Evolutionary conservation across 2,888 invertebrate species (phyloP), one percentile per base, ranked within the genome.

Genomic region (Lasioglossum vierecki): DNA sequence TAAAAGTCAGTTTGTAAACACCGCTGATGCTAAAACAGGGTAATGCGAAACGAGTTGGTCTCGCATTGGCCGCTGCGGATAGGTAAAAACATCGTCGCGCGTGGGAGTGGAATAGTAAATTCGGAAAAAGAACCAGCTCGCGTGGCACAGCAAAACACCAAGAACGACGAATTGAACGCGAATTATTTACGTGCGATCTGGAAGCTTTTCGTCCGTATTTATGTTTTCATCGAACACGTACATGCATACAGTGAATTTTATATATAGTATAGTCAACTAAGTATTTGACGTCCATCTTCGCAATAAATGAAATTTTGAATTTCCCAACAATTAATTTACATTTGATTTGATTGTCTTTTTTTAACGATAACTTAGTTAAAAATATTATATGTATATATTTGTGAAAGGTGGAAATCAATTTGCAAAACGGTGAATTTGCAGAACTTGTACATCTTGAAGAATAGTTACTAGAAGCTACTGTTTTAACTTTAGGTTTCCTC

Each of bases 31-130:
- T 15, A 6, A 66, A 71, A 57, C 26, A 63, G 35, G 13, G 68
- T 35, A 26, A 68, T 15, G 60, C 9, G 63, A 80, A 72, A 44
- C 63, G 49, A 13, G 15, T 46, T 66, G 4, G 35, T 68, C 70
- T 77, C 75, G 30, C 11, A 63, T 63, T 53, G 35, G 18, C 18
- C 30, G 30, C 30, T 15, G 13, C 30, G 71, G 75, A 74, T 87
- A 53, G 46, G 76, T 68, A 41, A 72, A 80, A 80, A 87, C 82
- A 76, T 57, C 60, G 26, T 35, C 44, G 26, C 22, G 79, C 79
- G 81, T 86, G 63, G 76, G 73, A 76, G 88, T 76, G 72, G 11
- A 75, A 83, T 63, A 53, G 82, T 49, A 66, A 76, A 76, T 46
- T 60, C 79, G 53, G 81, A 77, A 75, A 71, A 15, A 13, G 70